Conservation (phyloP, 2,797 vertebrate species). For the Peromyscus eremicus region DNA sequence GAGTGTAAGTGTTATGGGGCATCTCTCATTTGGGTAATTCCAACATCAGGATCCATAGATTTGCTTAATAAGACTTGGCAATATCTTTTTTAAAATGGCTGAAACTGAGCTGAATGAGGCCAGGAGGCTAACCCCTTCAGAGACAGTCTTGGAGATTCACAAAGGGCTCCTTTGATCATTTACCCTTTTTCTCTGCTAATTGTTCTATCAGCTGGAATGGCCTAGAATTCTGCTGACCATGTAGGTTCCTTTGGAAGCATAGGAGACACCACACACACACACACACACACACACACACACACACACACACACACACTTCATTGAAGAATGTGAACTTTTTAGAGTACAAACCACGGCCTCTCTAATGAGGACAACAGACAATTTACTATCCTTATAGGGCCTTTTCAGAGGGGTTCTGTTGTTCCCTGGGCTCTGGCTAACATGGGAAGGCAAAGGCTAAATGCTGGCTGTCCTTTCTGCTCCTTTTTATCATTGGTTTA, state of each 20-base stretch:
- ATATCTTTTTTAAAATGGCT: background rate
- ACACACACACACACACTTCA: background rate
- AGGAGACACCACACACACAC: background rate
- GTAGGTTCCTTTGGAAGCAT: background rate
- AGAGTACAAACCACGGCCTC: background rate
- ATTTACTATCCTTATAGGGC: background rate
- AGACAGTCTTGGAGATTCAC: background rate
- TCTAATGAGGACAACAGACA: background rate
- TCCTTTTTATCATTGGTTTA: background rate
- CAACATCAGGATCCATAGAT: background rate
- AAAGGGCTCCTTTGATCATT: background rate
- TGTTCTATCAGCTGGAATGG: background rate
- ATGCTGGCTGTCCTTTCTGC: background rate
- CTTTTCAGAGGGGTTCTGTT: background rate
- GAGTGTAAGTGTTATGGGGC: too few species aligned
- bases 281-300: background rate
- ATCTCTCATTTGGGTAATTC: background rate
- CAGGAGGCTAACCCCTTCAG: too few species aligned
- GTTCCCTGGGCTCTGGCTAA: background rate
- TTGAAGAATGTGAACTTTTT: background rate
- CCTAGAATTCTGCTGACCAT: background rate
- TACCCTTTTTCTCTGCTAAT: background rate
- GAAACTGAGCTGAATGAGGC: background rate
- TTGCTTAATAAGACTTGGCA: background rate
- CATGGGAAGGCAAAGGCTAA: background rate